phyloP scores from a whole-genome alignment of 2,888 invertebrate genomes.

The Tuta absoluta region DNA sequence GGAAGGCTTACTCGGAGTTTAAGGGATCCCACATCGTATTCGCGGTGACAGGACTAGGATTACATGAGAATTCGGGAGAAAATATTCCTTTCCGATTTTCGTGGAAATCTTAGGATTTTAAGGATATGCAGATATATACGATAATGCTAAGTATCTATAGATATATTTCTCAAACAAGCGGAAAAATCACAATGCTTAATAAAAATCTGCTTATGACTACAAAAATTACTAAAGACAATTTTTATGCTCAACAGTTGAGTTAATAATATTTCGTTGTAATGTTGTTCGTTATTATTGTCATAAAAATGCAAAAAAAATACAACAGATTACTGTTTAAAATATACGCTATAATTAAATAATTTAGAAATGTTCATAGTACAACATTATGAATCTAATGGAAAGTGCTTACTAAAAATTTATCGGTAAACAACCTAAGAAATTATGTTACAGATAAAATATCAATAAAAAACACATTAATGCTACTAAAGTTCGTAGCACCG shows the following conservation, averaged over 20 bases:
- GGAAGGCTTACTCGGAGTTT: constrained; percentile 22
- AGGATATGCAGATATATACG: neutral
- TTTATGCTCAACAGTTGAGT: no score
- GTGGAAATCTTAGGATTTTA: neutral
- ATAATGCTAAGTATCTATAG: neutral
- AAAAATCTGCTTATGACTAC: no score
- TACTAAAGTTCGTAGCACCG: constrained; percentile 7
- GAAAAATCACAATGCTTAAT: no score
- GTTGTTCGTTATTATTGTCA: no score
- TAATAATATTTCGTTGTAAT: no score
- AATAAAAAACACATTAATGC: neutral
- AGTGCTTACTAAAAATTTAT: no score
- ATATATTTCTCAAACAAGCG: neutral
- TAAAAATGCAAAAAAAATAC: no score
- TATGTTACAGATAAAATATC: neutral
- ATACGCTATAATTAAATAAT: no score
- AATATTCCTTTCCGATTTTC: constrained; percentile 10
- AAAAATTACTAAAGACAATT: no score
- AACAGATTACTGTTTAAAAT: no score
- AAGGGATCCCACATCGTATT: constrained; percentile 13
- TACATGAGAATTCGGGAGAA: constrained; percentile 7
- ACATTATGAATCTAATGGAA: no score
- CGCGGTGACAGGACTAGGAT: constrained; percentile 12
- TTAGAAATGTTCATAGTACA: no score
- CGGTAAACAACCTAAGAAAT: neutral